phyloP scores from a whole-genome alignment of 2,888 invertebrate species.

The Apocheima hispidaria region DNA sequence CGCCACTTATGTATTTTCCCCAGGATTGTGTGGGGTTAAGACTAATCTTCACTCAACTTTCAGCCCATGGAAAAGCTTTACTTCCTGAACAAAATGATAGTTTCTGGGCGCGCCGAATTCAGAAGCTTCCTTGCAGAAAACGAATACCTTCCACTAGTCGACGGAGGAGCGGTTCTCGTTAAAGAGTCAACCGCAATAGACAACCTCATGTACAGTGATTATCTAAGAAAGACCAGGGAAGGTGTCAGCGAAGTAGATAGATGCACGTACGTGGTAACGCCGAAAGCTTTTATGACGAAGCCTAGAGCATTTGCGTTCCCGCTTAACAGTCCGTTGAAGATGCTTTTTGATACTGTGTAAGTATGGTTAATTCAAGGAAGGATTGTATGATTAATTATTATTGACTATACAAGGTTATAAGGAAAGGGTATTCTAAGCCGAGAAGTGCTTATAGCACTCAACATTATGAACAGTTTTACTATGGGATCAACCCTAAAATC shows the following conservation, averaged over 20 bases:
- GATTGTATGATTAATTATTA: too few species aligned
- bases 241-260: slow-evolving; percentile 87
- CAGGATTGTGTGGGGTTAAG: too few species aligned
- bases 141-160: slow-evolving; percentile 66
- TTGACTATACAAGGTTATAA: too few species aligned
- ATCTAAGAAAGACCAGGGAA: slow-evolving; percentile 86
- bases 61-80: slow-evolving; percentile 75
- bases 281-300: slow-evolving; percentile 88
- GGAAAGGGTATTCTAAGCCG: too few species aligned
- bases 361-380: slow-evolving; percentile 48
- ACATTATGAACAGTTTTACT: too few species aligned
- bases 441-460: too few species aligned
- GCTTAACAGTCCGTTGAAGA: slow-evolving; percentile 85
- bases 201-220: slow-evolving; percentile 90
- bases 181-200: slow-evolving; percentile 90
- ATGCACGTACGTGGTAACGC: slow-evolving; percentile 92
- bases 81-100: slow-evolving; percentile 75
- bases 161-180: slow-evolving; percentile 78
- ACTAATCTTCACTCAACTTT: slow-evolving; percentile 3
- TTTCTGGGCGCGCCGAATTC: slow-evolving; percentile 72
- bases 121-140: slow-evolving; percentile 56
- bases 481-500: too few species aligned
- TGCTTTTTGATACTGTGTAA: slow-evolving; percentile 90
- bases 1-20: too few species aligned
- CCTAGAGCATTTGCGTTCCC: slow-evolving; percentile 91